Conservation (phyloP, 37 sponge, comb jelly and placozoan genomes). For the Cladorhizidae sp. region DNA sequence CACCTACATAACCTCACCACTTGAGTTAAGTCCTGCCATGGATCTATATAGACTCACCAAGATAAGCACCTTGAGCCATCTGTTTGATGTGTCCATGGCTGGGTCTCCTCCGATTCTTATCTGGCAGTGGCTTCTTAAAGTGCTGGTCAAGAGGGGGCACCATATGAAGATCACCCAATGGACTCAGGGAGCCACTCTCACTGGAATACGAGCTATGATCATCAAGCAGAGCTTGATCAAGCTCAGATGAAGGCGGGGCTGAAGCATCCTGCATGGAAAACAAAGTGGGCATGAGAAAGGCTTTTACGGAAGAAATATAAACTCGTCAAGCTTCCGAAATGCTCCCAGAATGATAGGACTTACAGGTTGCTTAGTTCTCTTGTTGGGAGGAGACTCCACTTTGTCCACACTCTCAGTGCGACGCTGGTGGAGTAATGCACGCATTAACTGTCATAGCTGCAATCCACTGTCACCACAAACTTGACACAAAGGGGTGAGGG, state of each 20-base stretch:
- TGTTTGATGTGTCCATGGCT: constrained; percentile 40
- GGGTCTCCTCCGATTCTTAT: constrained; percentile 48
- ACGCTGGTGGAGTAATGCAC: constrained; percentile 48
- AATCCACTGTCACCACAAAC: too few relatives aligned
- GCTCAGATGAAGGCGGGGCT: background rate
- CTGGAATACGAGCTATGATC: background rate
- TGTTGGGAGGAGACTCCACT: constrained; percentile 34
- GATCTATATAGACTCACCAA: background rate
- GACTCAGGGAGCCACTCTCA: constrained; percentile 9
- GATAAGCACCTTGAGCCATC: background rate
- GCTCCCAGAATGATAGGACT: constrained; percentile 1
- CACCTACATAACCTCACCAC: too few relatives aligned
- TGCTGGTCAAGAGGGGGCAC: constrained; percentile 48
- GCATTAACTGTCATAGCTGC: too few relatives aligned
- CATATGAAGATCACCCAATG: constrained; percentile 17
- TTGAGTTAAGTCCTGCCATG: too few relatives aligned
- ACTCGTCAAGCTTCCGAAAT: too few relatives aligned
- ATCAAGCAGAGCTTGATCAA: background rate
- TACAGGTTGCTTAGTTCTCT: constrained; percentile 29
- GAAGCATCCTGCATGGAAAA: background rate
- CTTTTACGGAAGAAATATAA: too few relatives aligned
- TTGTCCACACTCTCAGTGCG: constrained; percentile 51
- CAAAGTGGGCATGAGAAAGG: background rate
- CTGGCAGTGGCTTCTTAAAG: constrained; percentile 65
- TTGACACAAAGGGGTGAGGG: too few relatives aligned